Conservation (phyloP, 2,888 invertebrate species). For the Pandemis heparana region DNA sequence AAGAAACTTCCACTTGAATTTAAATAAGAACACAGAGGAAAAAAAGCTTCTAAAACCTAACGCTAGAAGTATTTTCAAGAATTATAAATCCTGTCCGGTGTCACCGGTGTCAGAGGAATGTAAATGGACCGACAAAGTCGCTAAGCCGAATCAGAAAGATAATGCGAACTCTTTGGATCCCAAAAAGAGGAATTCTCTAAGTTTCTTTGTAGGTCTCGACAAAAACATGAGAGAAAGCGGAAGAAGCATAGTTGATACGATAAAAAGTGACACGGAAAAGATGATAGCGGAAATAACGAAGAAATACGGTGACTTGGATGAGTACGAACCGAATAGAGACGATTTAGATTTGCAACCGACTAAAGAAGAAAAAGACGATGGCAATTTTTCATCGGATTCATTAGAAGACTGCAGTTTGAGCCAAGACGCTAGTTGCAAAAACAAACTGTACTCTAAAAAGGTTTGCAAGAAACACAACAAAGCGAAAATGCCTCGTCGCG, state of each 20-base stretch:
- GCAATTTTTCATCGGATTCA: slow-evolving; percentile 92
- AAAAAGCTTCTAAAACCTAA: slow-evolving; percentile 73
- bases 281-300: slow-evolving; percentile 88
- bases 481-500: slow-evolving; percentile 85
- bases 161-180: slow-evolving; percentile 72
- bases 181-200: slow-evolving; percentile 86
- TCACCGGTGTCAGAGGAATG: slow-evolving; percentile 93
- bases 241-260: slow-evolving; percentile 86
- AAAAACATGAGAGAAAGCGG: slow-evolving; percentile 74
- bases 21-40: slow-evolving; percentile 63
- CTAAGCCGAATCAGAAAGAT: slow-evolving; percentile 57
- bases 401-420: slow-evolving; percentile 89
- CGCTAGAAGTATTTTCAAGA: slow-evolving; percentile 86
- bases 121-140: slow-evolving; percentile 85
- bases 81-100: slow-evolving; percentile 92
- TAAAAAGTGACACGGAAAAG: slow-evolving; percentile 87
- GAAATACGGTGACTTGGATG: slow-evolving; percentile 87
- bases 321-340: slow-evolving; percentile 67
- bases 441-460: slow-evolving; percentile 82
- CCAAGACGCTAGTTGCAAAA: slow-evolving; percentile 81
- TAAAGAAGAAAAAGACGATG: slow-evolving; percentile 85
- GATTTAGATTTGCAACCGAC: slow-evolving; percentile 76
- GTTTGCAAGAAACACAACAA: slow-evolving; percentile 84
- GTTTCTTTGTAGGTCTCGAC: slow-evolving; percentile 88
- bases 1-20: slow-evolving; percentile 75